These are phyloP conservation scores for Spilogale gracilis DNA, from an alignment of 2,113 vertebrate species.

Conservation along the genomic window DNA sequence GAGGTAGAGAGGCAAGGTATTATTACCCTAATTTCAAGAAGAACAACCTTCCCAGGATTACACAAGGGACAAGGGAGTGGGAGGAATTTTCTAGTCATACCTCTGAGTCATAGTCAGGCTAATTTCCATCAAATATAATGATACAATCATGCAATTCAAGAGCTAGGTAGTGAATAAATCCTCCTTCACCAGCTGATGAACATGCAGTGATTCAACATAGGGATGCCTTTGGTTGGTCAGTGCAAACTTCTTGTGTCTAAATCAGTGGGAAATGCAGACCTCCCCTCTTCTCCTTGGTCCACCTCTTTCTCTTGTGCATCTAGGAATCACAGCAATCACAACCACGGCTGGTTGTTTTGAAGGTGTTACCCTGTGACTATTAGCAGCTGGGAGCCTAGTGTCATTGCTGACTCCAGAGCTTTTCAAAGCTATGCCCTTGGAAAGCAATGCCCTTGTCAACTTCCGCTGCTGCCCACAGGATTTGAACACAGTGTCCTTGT, in stretches of 20 bases:
- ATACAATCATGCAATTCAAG: constrained; percentile 15
- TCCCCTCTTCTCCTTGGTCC: neutral
- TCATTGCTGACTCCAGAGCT: neutral
- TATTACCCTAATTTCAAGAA: constrained; percentile 56
- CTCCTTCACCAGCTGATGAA: neutral
- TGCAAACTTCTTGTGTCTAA: neutral
- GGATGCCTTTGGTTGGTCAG: neutral
- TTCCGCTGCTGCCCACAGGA: neutral
- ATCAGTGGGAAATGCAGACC: neutral
- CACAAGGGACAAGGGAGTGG: constrained; percentile 33
- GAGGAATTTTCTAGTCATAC: constrained; percentile 27
- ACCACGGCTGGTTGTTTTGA: neutral
- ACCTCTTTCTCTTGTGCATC: neutral
- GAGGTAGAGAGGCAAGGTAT: constrained; percentile 39
- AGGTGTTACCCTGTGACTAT: neutral
- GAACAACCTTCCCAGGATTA: constrained; percentile 31
- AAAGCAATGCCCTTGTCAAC: neutral
- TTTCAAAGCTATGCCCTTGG: constrained; percentile 31
- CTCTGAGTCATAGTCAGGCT: constrained; percentile 44
- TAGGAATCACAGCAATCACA: neutral
- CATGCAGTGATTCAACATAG: neutral
- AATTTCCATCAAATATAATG: constrained; percentile 43
- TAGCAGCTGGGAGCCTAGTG: neutral
- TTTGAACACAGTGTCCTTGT: neutral
- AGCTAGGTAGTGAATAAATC: neutral